phyloP scores from a whole-genome alignment of 2,888 invertebrate species.

The Phlogophora meticulosa region DNA sequence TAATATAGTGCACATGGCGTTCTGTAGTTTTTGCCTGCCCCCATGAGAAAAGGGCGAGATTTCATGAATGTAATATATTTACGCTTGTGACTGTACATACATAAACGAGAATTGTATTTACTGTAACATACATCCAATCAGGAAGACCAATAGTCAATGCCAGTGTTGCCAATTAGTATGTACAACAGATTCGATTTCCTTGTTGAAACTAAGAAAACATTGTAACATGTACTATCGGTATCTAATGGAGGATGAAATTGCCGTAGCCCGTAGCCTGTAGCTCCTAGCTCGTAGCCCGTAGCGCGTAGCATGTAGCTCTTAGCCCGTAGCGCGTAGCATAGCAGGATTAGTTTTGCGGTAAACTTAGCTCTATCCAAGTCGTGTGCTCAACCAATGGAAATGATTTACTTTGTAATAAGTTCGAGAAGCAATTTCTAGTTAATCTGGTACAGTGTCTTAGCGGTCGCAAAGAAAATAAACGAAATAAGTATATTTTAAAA shows the following conservation, averaged over 20 bases:
- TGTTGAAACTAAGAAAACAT: conserved; percentile 22
- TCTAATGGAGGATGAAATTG: conserved; percentile 43
- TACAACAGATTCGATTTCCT: conserved; percentile 27
- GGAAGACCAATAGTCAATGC: conserved; percentile 25
- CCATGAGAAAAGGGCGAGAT: too few species aligned
- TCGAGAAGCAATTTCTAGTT: conserved; percentile 4
- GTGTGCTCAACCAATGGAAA: conserved; percentile 7
- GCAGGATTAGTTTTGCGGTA: conserved; percentile 15
- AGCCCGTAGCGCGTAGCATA: conserved; percentile 19
- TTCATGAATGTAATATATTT: too few species aligned
- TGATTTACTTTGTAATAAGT: conserved; percentile 15
- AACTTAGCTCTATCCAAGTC: not conserved
- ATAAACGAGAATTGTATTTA: not conserved
- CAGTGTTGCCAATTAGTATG: conserved; percentile 29
- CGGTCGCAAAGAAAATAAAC: not conserved
- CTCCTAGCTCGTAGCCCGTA: not conserved
- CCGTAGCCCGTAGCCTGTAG: not conserved
- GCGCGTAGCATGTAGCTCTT: not conserved
- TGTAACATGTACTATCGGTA: conserved; percentile 3
- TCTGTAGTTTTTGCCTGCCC: too few species aligned
- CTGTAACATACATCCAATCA: conserved; percentile 15
- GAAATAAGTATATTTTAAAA: not conserved
- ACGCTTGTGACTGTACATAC: not conserved
- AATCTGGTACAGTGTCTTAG: not conserved
- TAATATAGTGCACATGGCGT: too few species aligned